phyloP scores from a whole-genome alignment of 2,113 vertebrate genomes.

The Microtus montanus region DNA sequence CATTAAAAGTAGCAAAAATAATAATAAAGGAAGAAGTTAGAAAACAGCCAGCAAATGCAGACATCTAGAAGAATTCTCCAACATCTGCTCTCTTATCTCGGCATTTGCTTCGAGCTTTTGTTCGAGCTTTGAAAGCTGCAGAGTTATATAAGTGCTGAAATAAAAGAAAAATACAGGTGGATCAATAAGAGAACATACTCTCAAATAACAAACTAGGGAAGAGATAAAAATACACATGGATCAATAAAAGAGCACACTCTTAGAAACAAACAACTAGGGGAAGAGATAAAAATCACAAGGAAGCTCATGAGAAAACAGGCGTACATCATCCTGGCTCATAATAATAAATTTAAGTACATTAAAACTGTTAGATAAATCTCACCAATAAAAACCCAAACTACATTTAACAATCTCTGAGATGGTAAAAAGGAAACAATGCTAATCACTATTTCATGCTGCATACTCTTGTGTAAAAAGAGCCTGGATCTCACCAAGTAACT shows the following conservation, averaged over 20 bases:
- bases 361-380: background rate
- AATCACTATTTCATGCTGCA: background rate
- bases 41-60: conserved; percentile 69
- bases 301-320: background rate
- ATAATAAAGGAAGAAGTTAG: conserved; percentile 25
- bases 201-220: background rate
- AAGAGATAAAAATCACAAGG: background rate
- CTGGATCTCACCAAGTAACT: background rate
- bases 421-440: background rate
- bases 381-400: background rate
- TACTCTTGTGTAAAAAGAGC: background rate
- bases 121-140: conserved; percentile 97
- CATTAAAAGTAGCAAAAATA: conserved; percentile 63
- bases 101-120: conserved; percentile 97
- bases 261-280: background rate
- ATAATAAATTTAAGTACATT: background rate
- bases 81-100: conserved; percentile 98
- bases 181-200: background rate
- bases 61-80: conserved; percentile 93
- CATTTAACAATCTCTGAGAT: background rate
- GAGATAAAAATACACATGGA: background rate
- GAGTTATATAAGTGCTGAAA: conserved; percentile 97
- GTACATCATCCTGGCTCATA: background rate
- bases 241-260: background rate
- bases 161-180: background rate